A percentile compares a stretch with the other conserved stretches of the same genome.
Evolutionary conservation across 2,797 vertebrate species (phyloP).

Genomic region (Remorina albescens): DNA sequence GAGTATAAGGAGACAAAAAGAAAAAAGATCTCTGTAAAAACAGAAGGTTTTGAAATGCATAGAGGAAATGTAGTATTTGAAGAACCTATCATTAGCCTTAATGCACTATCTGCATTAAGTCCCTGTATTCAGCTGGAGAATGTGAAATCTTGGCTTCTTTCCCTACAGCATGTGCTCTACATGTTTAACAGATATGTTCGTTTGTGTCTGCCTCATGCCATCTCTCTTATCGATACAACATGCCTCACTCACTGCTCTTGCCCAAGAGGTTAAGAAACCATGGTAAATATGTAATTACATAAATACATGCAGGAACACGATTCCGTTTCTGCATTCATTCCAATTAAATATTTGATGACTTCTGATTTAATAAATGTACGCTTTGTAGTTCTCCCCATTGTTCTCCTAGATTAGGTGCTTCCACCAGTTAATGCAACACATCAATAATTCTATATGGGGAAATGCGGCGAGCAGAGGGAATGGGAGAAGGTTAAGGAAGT

Average conservation of each 20-base stretch:
- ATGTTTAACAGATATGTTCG: neutral
- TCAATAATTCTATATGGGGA: constrained; percentile 40
- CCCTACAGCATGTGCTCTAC: neutral
- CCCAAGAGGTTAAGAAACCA: constrained; percentile 32
- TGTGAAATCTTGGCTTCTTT: neutral
- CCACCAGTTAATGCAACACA: constrained; percentile 37
- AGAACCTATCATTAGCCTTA: neutral
- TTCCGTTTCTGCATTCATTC: neutral
- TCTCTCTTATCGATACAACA: neutral
- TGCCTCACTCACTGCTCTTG: neutral
- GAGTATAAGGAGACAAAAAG: neutral
- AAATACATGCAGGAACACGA: neutral
- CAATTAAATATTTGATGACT: neutral
- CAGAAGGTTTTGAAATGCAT: neutral
- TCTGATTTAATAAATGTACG: neutral
- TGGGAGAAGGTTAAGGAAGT: constrained; percentile 11
- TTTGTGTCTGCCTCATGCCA: neutral
- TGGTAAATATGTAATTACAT: constrained; percentile 13
- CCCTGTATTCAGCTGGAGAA: neutral
- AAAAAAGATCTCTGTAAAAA: constrained; percentile 1
- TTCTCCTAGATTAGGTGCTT: constrained; percentile 37
- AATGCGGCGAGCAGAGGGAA: constrained; percentile 15
- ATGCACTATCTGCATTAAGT: neutral
- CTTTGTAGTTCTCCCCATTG: constrained; percentile 33
- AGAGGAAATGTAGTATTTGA: neutral